These are phyloP conservation scores for Eupeodes corollae DNA, from an alignment of 1,140 invertebrate species.

Conservation along the genomic window DNA sequence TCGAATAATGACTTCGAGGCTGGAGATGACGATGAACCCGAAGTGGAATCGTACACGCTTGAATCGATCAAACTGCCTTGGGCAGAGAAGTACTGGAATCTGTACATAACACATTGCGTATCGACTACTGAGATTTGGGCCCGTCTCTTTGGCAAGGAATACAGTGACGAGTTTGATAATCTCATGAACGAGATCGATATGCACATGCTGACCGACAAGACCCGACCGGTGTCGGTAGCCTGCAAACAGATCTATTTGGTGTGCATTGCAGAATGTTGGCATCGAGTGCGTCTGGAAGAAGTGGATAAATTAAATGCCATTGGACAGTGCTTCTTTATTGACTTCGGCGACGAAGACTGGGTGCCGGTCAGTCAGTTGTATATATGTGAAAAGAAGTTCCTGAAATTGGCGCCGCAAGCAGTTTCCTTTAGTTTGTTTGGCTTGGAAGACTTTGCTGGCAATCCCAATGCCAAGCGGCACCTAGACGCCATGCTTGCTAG, in stretches of 20 bases:
- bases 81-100: slow-evolving; percentile 20
- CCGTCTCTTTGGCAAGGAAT: slow-evolving; percentile 22
- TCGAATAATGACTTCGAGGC: slow-evolving; percentile 13
- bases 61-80: slow-evolving; percentile 12
- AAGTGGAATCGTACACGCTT: background rate
- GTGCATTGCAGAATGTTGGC: slow-evolving; percentile 25
- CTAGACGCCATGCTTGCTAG: slow-evolving; percentile 16
- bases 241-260: slow-evolving; percentile 23
- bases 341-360: slow-evolving; percentile 27
- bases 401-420: slow-evolving; percentile 26
- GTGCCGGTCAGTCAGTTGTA: slow-evolving; percentile 17
- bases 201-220: slow-evolving; percentile 15
- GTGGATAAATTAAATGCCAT: slow-evolving; percentile 14
- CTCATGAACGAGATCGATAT: slow-evolving; percentile 22
- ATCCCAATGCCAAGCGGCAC: slow-evolving; percentile 22
- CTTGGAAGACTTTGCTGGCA: slow-evolving; percentile 32
- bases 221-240: slow-evolving; percentile 1
- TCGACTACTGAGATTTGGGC: slow-evolving; percentile 30
- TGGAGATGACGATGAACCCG: background rate
- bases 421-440: slow-evolving; percentile 30
- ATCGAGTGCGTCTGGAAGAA: slow-evolving; percentile 26
- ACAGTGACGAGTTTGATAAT: slow-evolving; percentile 21
- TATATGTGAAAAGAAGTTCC: slow-evolving; percentile 18
- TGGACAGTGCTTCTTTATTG: slow-evolving; percentile 29
- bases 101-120: slow-evolving; percentile 28